phyloP scores from a whole-genome alignment of 2,797 vertebrate genomes.

The Gymnothorax javanicus region DNA sequence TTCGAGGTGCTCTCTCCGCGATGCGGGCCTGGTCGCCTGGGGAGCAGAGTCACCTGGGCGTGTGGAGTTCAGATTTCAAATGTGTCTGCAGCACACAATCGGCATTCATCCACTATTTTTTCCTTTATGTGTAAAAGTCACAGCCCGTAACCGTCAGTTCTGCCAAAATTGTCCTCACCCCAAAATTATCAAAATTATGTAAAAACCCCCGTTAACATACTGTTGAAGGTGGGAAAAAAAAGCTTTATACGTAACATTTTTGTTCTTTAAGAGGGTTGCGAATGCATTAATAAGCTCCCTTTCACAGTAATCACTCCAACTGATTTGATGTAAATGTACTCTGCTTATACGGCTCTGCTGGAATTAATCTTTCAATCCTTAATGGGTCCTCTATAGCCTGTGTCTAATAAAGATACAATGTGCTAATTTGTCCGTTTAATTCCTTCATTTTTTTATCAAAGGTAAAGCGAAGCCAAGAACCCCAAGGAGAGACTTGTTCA shows the following conservation, averaged over 20 bases:
- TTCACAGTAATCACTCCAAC: slow-evolving; percentile 13
- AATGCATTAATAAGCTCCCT: slow-evolving; percentile 11
- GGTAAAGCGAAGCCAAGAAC: slow-evolving; percentile 21
- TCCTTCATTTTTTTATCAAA: slow-evolving; percentile 25
- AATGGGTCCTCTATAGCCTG: slow-evolving; percentile 24
- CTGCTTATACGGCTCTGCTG: slow-evolving; percentile 4
- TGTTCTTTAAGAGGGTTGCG: background rate
- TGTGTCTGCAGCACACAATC: background rate
- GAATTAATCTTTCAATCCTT: slow-evolving; percentile 33
- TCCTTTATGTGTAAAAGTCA: background rate
- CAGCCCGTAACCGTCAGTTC: background rate
- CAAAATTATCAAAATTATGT: background rate
- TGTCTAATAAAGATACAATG: slow-evolving; percentile 34
- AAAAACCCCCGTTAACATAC: background rate
- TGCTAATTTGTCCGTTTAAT: slow-evolving; percentile 32
- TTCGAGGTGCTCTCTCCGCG: background rate
- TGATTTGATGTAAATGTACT: slow-evolving; percentile 14
- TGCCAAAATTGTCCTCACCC: background rate
- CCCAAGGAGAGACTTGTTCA: slow-evolving; percentile 16
- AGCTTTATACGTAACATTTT: background rate
- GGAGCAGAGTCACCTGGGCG: background rate
- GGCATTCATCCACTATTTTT: background rate
- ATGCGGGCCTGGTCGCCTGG: background rate
- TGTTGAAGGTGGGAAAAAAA: background rate
- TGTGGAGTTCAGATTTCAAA: background rate